Conservation (phyloP, 2,888 invertebrate genomes). For the Bellardia pandia region DNA sequence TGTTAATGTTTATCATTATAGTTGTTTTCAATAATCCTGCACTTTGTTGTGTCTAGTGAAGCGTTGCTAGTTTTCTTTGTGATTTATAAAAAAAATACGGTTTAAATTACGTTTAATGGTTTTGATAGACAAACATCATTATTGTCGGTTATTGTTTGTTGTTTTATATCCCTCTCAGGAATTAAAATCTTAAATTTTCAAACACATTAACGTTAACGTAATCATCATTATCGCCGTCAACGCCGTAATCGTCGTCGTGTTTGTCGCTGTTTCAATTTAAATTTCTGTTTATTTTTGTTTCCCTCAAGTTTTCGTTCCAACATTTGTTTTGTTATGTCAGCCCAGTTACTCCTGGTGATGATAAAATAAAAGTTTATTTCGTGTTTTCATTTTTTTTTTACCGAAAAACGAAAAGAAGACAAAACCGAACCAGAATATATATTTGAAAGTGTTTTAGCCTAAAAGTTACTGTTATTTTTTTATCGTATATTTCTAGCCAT, state of each 20-base stretch:
- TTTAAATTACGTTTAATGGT: background rate
- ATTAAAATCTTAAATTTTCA: slow-evolving; percentile 14
- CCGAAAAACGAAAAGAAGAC: slow-evolving; percentile 17
- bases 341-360: slow-evolving; percentile 61
- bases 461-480: slow-evolving; percentile 12
- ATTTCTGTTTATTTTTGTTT: background rate
- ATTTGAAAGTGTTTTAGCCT: slow-evolving; percentile 4
- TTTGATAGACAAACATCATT: slow-evolving; percentile 11
- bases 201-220: background rate
- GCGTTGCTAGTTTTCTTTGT: background rate
- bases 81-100: slow-evolving; percentile 1
- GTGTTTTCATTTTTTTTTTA: background rate
- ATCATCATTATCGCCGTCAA: background rate
- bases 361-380: slow-evolving; percentile 36
- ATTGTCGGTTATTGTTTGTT: background rate
- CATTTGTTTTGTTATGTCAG: slow-evolving; percentile 65
- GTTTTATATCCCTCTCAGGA: slow-evolving; percentile 18
- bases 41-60: background rate
- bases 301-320: slow-evolving; percentile 30
- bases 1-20: background rate
- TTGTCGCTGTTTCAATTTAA: slow-evolving; percentile 22
- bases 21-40: background rate
- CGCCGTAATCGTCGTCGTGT: background rate
- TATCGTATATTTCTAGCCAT: background rate
- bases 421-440: slow-evolving; percentile 1